Conservation (phyloP, 2,888 invertebrate genomes). For the Brachyopa scutellaris region DNA sequence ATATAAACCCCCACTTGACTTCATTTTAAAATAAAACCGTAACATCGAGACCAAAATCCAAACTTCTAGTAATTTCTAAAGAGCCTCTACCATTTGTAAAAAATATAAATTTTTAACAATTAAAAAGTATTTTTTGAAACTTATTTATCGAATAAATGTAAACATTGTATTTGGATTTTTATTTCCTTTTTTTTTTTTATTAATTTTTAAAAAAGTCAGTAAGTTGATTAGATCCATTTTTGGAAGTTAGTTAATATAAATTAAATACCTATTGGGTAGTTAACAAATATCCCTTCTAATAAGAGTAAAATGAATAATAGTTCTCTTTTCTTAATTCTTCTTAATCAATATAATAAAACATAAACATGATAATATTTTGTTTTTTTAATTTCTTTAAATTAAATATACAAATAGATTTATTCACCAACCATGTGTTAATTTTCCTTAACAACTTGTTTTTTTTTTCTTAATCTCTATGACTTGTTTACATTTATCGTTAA, state of each 20-base stretch:
- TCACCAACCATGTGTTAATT: neutral
- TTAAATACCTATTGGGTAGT: neutral
- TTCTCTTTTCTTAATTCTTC: too few species aligned
- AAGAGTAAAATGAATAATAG: too few species aligned
- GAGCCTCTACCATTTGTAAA: constrained; percentile 77
- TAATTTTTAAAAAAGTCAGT: neutral
- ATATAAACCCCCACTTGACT: too few species aligned
- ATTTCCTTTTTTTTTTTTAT: neutral
- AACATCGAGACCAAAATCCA: constrained; percentile 60
- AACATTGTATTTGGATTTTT: constrained; percentile 46
- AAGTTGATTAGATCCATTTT: constrained; percentile 20
- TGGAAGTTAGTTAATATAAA: constrained; percentile 12
- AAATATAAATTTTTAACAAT: constrained; percentile 36
- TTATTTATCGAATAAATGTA: constrained; percentile 67
- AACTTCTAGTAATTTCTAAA: constrained; percentile 73
- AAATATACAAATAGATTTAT: constrained; percentile 1
- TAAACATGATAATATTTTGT: neutral
- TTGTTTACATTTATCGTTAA: constrained; percentile 70
- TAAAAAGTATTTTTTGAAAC: constrained; percentile 42
- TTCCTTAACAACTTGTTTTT: constrained; percentile 6
- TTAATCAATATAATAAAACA: too few species aligned
- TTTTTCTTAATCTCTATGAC: constrained; percentile 3
- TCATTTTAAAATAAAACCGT: constrained; percentile 31
- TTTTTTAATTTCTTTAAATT: neutral
- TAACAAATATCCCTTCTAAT: too few species aligned